Conservation (phyloP, 2,113 vertebrate genomes). For the Lepus americanus region DNA sequence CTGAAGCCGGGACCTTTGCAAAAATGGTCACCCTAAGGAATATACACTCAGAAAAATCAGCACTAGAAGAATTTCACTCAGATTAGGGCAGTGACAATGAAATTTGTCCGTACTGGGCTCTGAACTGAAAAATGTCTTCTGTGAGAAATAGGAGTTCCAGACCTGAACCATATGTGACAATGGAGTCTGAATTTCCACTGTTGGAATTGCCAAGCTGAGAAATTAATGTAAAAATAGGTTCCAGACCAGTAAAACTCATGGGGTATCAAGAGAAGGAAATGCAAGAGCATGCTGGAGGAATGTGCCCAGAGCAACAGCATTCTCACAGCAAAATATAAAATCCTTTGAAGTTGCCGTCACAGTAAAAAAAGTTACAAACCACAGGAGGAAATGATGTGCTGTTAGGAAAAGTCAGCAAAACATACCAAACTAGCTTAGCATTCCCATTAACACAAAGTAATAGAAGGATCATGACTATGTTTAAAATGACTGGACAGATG, state of each 20-base stretch:
- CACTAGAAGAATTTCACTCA: neutral
- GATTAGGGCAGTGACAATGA: neutral
- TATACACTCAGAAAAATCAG: neutral
- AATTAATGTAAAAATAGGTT: constrained; percentile 69
- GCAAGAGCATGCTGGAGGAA: constrained; percentile 27
- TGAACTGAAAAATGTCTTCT: constrained; percentile 25
- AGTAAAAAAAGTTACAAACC: constrained; percentile 55
- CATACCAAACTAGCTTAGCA: constrained; percentile 42
- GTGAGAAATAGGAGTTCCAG: constrained; percentile 20
- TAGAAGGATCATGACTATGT: neutral
- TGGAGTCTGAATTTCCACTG: constrained; percentile 26
- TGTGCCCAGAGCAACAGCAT: constrained; percentile 15
- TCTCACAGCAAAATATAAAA: constrained; percentile 55
- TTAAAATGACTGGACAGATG: constrained; percentile 20
- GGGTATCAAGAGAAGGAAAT: constrained; percentile 49
- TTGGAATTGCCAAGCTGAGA: constrained; percentile 51
- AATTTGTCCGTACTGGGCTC: neutral
- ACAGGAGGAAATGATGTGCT: constrained; percentile 27
- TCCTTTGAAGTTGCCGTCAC: constrained; percentile 60
- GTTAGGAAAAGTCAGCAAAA: constrained; percentile 44
- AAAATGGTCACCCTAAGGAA: neutral
- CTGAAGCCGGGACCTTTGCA: neutral
- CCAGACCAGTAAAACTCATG: constrained; percentile 50
- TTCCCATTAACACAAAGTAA: constrained; percentile 18
- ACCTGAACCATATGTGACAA: constrained; percentile 35